Conservation (phyloP, 2,113 vertebrate species). For the Heloderma charlesbogerti region DNA sequence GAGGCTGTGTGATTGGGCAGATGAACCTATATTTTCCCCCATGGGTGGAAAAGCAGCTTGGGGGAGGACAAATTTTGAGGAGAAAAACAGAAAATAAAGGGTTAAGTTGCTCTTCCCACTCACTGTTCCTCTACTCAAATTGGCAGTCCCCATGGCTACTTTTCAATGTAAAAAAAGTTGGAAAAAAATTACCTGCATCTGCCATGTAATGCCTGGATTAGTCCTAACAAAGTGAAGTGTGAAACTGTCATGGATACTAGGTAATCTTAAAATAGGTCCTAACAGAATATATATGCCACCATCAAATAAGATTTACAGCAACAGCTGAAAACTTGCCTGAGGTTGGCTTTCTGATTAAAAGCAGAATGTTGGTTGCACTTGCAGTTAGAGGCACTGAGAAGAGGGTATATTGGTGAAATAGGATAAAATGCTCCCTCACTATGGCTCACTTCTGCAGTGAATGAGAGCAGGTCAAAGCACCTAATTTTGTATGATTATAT, state of each 20-base stretch:
- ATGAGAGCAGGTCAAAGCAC: not conserved
- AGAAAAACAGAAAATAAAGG: not conserved
- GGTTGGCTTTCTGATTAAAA: not conserved
- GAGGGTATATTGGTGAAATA: not conserved
- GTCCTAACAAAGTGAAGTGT: not conserved
- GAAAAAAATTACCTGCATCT: not conserved
- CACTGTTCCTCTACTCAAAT: not conserved
- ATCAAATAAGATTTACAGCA: not conserved
- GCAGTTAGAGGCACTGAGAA: not conserved
- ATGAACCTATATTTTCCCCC: not conserved
- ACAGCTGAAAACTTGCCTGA: constrained; percentile 15
- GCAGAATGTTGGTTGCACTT: not conserved
- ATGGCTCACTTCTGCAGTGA: too few species aligned
- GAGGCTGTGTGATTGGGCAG: not conserved
- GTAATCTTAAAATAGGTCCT: constrained; percentile 36
- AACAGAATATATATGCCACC: not conserved
- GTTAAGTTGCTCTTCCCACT: not conserved
- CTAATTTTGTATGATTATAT: not conserved
- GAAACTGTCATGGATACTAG: constrained; percentile 8
- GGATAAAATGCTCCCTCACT: not conserved
- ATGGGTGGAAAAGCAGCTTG: not conserved
- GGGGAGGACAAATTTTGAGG: not conserved
- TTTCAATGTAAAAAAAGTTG: not conserved
- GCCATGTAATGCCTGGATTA: not conserved
- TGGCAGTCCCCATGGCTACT: not conserved